Evolutionary conservation across 2,888 invertebrate species (phyloP).

Genomic region (Cephus runcator): DNA sequence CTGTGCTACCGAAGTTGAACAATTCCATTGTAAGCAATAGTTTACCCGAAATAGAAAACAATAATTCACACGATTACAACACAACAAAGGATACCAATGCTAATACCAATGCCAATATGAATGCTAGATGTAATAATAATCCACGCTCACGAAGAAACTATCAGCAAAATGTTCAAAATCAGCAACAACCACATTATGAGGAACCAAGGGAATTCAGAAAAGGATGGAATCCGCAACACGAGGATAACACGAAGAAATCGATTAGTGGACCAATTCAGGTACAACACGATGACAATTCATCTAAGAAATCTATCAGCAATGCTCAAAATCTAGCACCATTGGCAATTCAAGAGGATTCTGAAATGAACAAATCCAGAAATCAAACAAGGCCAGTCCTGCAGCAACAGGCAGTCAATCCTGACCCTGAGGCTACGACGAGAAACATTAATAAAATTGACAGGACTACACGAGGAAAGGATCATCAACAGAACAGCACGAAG

Average conservation of each 20-base stretch:
- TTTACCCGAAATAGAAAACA: conserved; percentile 32
- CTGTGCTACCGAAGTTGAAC: conserved; percentile 34
- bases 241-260: conserved; percentile 9
- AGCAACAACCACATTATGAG: conserved; percentile 18
- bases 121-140: conserved; percentile 31
- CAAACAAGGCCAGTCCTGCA: not conserved
- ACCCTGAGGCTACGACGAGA: conserved; percentile 6
- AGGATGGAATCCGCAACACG: conserved; percentile 6
- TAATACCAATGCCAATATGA: conserved; percentile 29
- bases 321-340: conserved; percentile 26
- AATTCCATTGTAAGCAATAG: conserved; percentile 35
- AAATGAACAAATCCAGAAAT: conserved; percentile 11
- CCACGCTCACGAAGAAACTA: conserved; percentile 48
- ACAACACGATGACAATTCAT: conserved; percentile 9
- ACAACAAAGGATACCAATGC: conserved; percentile 38
- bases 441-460: not conserved
- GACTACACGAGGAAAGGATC: conserved; percentile 16
- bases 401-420: not conserved
- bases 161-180: conserved; percentile 35
- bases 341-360: conserved; percentile 33
- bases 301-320: conserved; percentile 7
- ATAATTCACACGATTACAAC: conserved; percentile 35
- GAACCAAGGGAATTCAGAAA: conserved; percentile 21
- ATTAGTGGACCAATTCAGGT: conserved; percentile 1
- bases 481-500: conserved; percentile 20